These are phyloP conservation scores for Planococcus citri DNA, from an alignment of 1,140 invertebrate genomes.

Conservation along the genomic window DNA sequence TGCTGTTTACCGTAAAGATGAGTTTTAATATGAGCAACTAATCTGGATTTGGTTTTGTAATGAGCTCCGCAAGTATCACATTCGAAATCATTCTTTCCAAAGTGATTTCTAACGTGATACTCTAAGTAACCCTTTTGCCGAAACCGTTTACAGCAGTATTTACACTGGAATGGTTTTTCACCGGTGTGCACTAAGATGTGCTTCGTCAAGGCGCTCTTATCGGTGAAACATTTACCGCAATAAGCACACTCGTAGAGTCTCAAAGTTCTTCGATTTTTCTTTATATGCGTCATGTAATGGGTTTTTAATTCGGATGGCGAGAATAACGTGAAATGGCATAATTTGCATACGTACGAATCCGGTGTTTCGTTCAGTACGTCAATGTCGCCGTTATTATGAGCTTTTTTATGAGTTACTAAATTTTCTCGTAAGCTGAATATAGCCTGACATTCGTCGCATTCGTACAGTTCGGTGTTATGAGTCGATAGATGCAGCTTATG, in stretches of 20 bases:
- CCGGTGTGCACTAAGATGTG: slow-evolving; percentile 21
- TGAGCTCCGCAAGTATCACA: slow-evolving; percentile 33
- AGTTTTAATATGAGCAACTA: slow-evolving; percentile 92
- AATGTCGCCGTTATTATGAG: not conserved
- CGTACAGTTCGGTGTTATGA: not conserved
- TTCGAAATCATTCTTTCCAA: slow-evolving; percentile 31
- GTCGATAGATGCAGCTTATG: not conserved
- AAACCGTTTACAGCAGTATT: slow-evolving; percentile 83
- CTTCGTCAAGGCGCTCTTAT: slow-evolving; percentile 11
- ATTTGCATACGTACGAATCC: not conserved
- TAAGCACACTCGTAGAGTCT: slow-evolving; percentile 21
- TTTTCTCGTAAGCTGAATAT: not conserved
- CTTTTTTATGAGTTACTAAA: not conserved
- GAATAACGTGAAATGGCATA: not conserved
- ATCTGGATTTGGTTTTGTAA: slow-evolving; percentile 39
- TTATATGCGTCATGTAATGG: not conserved
- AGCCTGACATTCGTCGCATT: not conserved
- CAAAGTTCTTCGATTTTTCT: slow-evolving; percentile 1
- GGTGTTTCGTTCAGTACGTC: not conserved
- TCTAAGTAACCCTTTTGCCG: slow-evolving; percentile 87
- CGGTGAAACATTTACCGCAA: slow-evolving; percentile 21
- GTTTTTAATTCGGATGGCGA: not conserved
- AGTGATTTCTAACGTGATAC: slow-evolving; percentile 47
- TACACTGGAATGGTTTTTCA: slow-evolving; percentile 70
- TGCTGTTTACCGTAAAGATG: slow-evolving; percentile 79